Conservation (phyloP, 2,797 vertebrate species). For the Enteromius mattozi region DNA sequence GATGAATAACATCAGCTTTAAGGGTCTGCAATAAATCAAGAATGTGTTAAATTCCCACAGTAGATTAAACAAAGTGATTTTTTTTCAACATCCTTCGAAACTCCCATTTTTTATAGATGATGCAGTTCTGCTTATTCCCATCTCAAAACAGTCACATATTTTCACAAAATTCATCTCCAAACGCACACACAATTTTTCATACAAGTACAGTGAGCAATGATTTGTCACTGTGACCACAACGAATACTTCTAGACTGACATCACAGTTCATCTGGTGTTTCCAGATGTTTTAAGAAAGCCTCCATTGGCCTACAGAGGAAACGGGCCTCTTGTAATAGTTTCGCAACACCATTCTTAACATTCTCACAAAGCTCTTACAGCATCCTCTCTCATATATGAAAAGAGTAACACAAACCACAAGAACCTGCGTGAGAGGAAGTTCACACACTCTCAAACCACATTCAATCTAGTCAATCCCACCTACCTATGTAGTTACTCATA, state of each 20-base stretch:
- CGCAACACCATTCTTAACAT: slow-evolving; percentile 21
- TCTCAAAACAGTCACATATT: slow-evolving; percentile 17
- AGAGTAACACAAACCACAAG: slow-evolving; percentile 10
- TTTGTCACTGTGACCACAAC: slow-evolving; percentile 19
- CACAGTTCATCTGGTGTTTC: slow-evolving; percentile 38
- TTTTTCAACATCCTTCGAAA: slow-evolving; percentile 14
- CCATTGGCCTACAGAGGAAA: slow-evolving; percentile 33
- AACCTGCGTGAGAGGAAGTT: slow-evolving; percentile 19
- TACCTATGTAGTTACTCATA: background rate
- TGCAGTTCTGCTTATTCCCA: background rate
- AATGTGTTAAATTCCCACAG: slow-evolving; percentile 15
- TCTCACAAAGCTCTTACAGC: slow-evolving; percentile 14
- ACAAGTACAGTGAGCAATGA: slow-evolving; percentile 19
- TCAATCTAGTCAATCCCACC: background rate
- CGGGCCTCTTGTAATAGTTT: slow-evolving; percentile 32
- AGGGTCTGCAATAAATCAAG: background rate
- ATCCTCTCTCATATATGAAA: background rate
- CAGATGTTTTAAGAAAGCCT: slow-evolving; percentile 37
- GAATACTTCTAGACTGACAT: slow-evolving; percentile 45
- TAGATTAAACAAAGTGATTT: background rate
- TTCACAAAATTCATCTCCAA: slow-evolving; percentile 3
- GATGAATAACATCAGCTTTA: background rate
- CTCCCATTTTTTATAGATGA: background rate
- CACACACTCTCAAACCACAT: slow-evolving; percentile 30
- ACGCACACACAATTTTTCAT: background rate